These are phyloP conservation scores for Standfussiana lucernea DNA, from an alignment of 2,888 invertebrate species.

Conservation along the genomic window DNA sequence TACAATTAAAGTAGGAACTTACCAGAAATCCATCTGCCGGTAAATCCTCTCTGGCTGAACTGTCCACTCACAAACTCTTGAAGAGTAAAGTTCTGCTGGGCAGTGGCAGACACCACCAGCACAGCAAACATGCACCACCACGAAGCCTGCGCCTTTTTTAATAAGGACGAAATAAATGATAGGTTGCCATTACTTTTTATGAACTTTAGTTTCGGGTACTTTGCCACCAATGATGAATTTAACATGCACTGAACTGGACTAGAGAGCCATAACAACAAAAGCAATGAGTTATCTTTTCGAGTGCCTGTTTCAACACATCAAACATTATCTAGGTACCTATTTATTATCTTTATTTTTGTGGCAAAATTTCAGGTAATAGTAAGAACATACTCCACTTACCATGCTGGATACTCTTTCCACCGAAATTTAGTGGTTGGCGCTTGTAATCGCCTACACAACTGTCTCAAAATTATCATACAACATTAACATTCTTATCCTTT, in stretches of 20 bases:
- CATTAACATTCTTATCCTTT: conserved; percentile 80
- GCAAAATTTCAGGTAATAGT: background rate
- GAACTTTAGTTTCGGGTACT: background rate
- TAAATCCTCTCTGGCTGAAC: conserved; percentile 87
- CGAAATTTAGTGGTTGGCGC: conserved; percentile 77
- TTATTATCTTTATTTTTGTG: background rate
- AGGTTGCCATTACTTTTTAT: background rate
- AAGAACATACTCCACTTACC: conserved; percentile 68
- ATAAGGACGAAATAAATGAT: background rate
- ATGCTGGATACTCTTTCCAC: conserved; percentile 61
- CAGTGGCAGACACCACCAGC: conserved; percentile 75
- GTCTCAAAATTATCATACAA: conserved; percentile 75
- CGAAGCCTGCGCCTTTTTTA: conserved; percentile 68
- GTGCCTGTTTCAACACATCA: conserved; percentile 3
- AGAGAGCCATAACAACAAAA: conserved; percentile 1
- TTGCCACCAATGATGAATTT: background rate
- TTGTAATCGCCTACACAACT: conserved; percentile 82
- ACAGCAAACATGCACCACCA: conserved; percentile 76
- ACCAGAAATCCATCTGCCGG: conserved; percentile 93
- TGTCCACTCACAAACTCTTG: conserved; percentile 83
- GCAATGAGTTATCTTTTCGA: conserved; percentile 15
- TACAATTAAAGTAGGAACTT: conserved; percentile 47
- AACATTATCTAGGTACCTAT: conserved; percentile 8
- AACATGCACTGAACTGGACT: conserved; percentile 11
- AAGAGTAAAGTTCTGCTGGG: conserved; percentile 84